Percentiles rank a stretch among this genome's conserved stretches.
These are phyloP conservation scores for Dendrophyllia cribrosa DNA, from an alignment of 64 coral and sea anemone species.

Conservation along the genomic window DNA sequence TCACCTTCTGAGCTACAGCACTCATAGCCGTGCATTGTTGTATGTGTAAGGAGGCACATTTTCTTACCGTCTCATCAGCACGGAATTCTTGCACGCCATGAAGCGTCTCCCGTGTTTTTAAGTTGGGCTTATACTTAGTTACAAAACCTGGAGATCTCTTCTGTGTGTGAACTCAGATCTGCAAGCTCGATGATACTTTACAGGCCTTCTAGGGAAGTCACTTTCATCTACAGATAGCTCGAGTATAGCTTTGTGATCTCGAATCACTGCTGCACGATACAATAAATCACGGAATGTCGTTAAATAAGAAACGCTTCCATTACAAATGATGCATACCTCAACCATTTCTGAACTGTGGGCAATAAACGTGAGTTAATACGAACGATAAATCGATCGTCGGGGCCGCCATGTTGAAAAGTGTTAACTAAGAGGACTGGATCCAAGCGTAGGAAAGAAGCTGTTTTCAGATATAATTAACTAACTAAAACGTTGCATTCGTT, in stretches of 20 bases:
- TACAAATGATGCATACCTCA: neutral
- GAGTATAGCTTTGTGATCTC: neutral
- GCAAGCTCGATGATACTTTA: conserved; percentile 51
- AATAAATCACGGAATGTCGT: neutral
- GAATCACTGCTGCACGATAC: conserved; percentile 34
- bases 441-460: neutral
- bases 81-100: conserved; percentile 59
- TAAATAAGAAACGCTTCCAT: neutral
- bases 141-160: conserved; percentile 51
- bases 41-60: conserved; percentile 69
- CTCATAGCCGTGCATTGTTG: conserved; percentile 31
- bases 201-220: conserved; percentile 57
- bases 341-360: neutral
- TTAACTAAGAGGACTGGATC: neutral
- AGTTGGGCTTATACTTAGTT: conserved; percentile 61
- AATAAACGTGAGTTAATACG: neutral
- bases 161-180: conserved; percentile 70
- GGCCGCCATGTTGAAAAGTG: neutral
- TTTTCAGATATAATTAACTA: neutral
- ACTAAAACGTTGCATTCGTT: conserved; percentile 4
- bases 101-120: conserved; percentile 46
- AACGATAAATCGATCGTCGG: neutral
- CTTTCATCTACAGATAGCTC: conserved; percentile 12
- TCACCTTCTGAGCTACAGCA: conserved; percentile 53
- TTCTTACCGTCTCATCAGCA: conserved; percentile 66